Evolutionary conservation across 92 coral and sea anemone species (phyloP), one percentile per base, ranked within the genome.

Genomic region (Actinernus sp.): DNA sequence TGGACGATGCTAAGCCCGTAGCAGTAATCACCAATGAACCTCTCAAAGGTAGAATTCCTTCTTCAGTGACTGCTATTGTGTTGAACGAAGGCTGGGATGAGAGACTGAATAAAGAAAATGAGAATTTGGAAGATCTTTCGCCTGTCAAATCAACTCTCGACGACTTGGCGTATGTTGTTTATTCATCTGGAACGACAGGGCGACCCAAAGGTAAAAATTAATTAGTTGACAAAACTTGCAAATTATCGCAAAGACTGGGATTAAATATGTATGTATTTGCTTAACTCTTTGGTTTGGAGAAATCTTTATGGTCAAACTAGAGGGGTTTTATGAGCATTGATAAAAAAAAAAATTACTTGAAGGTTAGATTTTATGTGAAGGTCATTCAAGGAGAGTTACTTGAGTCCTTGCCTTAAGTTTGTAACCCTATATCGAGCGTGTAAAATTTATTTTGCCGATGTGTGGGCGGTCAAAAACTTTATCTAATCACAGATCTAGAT

Each of bases 171-270:
- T 90, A 90, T 45, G 68, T 90, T 2, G 97, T 90, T 25, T 90
- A 90, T 49, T 90, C 97, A 0, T 90, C 97, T n/a, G 97, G 97
- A 1, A 90, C 97, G 17, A 90, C 97, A 3, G 97, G 97, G 8
- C 63, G 75, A 7, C 97, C 97, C 2, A 90, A 90, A 86, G 97
- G 97, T 90, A 75, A 60, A 14, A 13, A 2, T 12, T 9, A 16
- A 10, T n/a, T 20, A 3, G 36, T 27, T 22, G 9, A 0, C 3
- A 55, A 55, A 55, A 20, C 19, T 1, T 29, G 16, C 5, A 17
- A 2, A 30, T 55, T n/a, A n/a, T n/a, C n/a, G n/a, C n/a, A n/a
- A n/a, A n/a, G n/a, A n/a, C n/a, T n/a, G n/a, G n/a, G n/a, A n/a
- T n/a, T n/a, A n/a, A n/a, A n/a, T n/a, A n/a, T n/a, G n/a, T n/a